Conservation (phyloP, 2,888 invertebrate species). For the Cheilosia grossa region DNA sequence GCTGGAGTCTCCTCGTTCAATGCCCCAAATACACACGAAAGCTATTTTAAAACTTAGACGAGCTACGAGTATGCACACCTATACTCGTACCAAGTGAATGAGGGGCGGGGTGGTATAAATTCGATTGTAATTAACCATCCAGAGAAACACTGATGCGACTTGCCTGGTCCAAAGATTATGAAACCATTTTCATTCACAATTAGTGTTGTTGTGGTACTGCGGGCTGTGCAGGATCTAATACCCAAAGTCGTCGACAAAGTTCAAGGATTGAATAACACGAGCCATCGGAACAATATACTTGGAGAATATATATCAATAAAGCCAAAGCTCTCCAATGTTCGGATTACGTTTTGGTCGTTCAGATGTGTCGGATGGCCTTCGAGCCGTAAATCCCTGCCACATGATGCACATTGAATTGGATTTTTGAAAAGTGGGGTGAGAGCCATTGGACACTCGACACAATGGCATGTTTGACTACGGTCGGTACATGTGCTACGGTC, state of each 20-base stretch:
- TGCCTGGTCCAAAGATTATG: background rate
- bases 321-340: constrained; percentile 35
- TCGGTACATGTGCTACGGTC: constrained; percentile 41
- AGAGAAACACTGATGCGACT: background rate
- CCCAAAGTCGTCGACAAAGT: constrained; percentile 46
- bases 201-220: background rate
- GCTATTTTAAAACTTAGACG: background rate
- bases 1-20: background rate
- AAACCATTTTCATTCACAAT: constrained; percentile 1
- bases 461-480: constrained; percentile 49
- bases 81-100: background rate
- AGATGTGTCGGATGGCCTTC: constrained; percentile 51
- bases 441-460: constrained; percentile 9
- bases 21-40: background rate
- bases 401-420: constrained; percentile 59
- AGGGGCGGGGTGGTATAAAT: background rate
- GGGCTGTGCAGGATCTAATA: constrained; percentile 28
- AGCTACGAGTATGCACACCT: background rate
- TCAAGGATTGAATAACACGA: constrained; percentile 59
- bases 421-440: constrained; percentile 26
- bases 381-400: constrained; percentile 18
- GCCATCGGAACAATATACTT: constrained; percentile 37
- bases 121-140: constrained; percentile 14
- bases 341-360: constrained; percentile 56
- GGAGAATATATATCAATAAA: constrained; percentile 45